These are phyloP conservation scores for Muscicapa adusta DNA, from an alignment of 2,113 vertebrate species.

Conservation along the genomic window DNA sequence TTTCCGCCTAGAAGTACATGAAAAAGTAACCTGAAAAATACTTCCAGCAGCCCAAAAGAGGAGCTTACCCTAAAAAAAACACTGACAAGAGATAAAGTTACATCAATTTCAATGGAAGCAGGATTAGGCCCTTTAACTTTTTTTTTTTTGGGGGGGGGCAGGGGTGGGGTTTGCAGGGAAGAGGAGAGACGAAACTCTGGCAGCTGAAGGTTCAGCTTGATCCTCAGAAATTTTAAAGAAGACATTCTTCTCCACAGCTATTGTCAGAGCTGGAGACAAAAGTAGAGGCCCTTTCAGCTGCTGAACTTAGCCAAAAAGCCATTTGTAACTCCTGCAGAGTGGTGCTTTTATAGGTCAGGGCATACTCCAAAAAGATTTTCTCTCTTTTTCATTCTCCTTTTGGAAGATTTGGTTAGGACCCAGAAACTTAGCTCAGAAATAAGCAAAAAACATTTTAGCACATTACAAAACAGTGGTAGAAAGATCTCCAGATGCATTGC, in stretches of 20 bases:
- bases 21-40: neutral
- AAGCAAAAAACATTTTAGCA: neutral
- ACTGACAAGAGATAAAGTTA: neutral
- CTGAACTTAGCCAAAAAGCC: slow-evolving; percentile 64
- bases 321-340: slow-evolving; percentile 60
- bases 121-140: slow-evolving; percentile 17
- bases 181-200: neutral
- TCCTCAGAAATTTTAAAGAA: slow-evolving; percentile 62
- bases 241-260: slow-evolving; percentile 55
- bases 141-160: neutral
- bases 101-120: neutral
- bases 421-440: neutral
- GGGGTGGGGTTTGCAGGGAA: neutral
- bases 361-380: slow-evolving; percentile 39
- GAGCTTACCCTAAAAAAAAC: neutral
- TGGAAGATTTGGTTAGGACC: slow-evolving; percentile 6
- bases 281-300: slow-evolving; percentile 53
- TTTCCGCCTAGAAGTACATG: neutral
- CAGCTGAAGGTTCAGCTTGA: slow-evolving; percentile 57
- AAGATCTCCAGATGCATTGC: neutral
- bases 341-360: slow-evolving; percentile 48
- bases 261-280: slow-evolving; percentile 59
- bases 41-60: neutral
- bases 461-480: neutral
- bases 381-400: slow-evolving; percentile 5